These are phyloP conservation scores for Xylota sylvarum DNA, from an alignment of 2,888 invertebrate genomes.

Conservation along the genomic window DNA sequence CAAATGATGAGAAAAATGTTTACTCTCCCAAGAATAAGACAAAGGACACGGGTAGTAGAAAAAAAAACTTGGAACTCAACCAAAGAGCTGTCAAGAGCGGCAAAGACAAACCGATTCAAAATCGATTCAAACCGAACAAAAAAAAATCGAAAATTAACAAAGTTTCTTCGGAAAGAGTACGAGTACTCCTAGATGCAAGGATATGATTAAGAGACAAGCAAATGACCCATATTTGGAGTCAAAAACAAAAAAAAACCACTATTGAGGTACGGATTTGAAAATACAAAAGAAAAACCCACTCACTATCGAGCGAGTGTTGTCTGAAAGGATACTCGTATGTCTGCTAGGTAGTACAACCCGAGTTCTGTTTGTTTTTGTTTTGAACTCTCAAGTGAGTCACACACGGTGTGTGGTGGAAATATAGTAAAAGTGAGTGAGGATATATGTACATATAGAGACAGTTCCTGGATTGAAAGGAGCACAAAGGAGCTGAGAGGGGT, in stretches of 20 bases:
- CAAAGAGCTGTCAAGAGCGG: slow-evolving; percentile 44
- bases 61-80: slow-evolving; percentile 40
- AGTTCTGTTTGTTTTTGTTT: slow-evolving; percentile 55
- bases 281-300: background rate
- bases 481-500: slow-evolving; percentile 10
- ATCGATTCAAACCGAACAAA: slow-evolving; percentile 34
- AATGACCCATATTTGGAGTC: slow-evolving; percentile 39
- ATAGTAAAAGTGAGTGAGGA: slow-evolving; percentile 36
- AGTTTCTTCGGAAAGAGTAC: background rate
- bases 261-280: slow-evolving; percentile 32
- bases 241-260: slow-evolving; percentile 25
- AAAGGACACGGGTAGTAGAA: slow-evolving; percentile 17
- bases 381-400: slow-evolving; percentile 54
- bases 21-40: slow-evolving; percentile 11
- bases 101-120: slow-evolving; percentile 24
- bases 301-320: slow-evolving; percentile 46
- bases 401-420: slow-evolving; percentile 7
- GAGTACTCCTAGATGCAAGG: slow-evolving; percentile 13
- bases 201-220: slow-evolving; percentile 26
- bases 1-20: slow-evolving; percentile 47
- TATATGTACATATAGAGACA: background rate
- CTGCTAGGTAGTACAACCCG: background rate
- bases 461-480: slow-evolving; percentile 15
- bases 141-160: background rate
- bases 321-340: slow-evolving; percentile 40